Conservation (phyloP, 30 jellyfish, hydroid and myxozoan genomes). For the Aurelia aurita complex sp. Pacific region DNA sequence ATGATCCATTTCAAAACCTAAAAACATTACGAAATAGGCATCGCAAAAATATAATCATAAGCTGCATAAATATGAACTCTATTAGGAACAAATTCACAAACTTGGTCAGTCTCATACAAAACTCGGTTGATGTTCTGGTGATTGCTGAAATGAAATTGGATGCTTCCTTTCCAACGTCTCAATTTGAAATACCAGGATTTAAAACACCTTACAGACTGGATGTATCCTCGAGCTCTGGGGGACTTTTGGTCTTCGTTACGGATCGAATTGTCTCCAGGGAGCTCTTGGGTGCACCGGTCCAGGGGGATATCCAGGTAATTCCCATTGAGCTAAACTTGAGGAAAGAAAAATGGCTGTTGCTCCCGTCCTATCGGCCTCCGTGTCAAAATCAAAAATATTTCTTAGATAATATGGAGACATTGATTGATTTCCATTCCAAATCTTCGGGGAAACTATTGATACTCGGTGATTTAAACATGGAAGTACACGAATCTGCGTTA, state of each 20-base stretch:
- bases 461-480: slow-evolving; percentile 35
- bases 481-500: background rate
- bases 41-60: slow-evolving; percentile 18
- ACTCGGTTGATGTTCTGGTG: slow-evolving; percentile 21
- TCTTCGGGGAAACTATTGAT: slow-evolving; percentile 22
- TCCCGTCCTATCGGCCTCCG: slow-evolving; percentile 23
- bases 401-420: slow-evolving; percentile 2
- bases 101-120: slow-evolving; percentile 25
- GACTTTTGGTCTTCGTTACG: slow-evolving; percentile 19
- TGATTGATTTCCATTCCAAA: slow-evolving; percentile 1
- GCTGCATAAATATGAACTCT: slow-evolving; percentile 37
- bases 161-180: slow-evolving; percentile 21
- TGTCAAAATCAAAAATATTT: slow-evolving; percentile 12
- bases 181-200: slow-evolving; percentile 3
- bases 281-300: slow-evolving; percentile 16
- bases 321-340: slow-evolving; percentile 14
- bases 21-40: slow-evolving; percentile 17
- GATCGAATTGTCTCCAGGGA: slow-evolving; percentile 13
- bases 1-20: slow-evolving; percentile 17
- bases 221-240: too few relatives aligned
- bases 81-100: slow-evolving; percentile 12
- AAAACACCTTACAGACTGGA: too few relatives aligned
- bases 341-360: slow-evolving; percentile 15
- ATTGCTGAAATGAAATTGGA: slow-evolving; percentile 43
- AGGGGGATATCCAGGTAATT: slow-evolving; percentile 5